A percentile compares a stretch with the other conserved stretches of the same genome.
Evolutionary conservation across 2,888 invertebrate genomes (phyloP).

Genomic region (Linyphia triangularis): DNA sequence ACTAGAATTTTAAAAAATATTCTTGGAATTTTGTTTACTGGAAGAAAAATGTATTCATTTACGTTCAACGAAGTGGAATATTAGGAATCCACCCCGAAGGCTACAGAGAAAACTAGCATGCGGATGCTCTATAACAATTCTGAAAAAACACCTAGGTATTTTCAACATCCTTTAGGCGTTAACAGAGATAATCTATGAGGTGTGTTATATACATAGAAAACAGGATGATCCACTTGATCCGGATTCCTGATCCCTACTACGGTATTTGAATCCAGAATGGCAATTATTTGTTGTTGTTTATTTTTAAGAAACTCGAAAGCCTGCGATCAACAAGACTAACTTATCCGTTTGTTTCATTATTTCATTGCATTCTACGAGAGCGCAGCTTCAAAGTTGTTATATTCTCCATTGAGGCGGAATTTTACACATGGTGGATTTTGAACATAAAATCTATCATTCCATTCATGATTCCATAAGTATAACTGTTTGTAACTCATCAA

Average conservation of each 20-base stretch:
- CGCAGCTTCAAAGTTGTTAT: background rate
- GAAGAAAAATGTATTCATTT: background rate
- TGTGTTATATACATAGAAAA: background rate
- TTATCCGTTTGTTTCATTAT: background rate
- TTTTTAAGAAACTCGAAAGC: background rate
- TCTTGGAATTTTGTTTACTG: background rate
- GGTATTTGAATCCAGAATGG: background rate
- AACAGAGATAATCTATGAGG: background rate
- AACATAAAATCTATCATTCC: background rate
- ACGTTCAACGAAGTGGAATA: background rate
- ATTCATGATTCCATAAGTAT: background rate
- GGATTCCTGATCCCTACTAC: background rate
- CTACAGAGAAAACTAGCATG: background rate
- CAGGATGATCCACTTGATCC: background rate
- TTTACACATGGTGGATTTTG: background rate
- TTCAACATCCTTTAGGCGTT: background rate
- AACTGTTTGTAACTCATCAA: too few species aligned
- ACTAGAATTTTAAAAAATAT: too few species aligned
- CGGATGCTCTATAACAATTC: background rate
- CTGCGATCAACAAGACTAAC: background rate
- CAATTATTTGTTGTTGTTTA: background rate
- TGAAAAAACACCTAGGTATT: background rate
- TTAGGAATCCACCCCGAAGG: background rate
- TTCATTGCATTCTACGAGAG: background rate
- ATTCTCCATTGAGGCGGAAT: constrained; percentile 9